Percentiles rank a stretch among this genome's conserved stretches.
Evolutionary conservation across 2,113 vertebrate genomes (phyloP).

Genomic region (Cavia porcellus): DNA sequence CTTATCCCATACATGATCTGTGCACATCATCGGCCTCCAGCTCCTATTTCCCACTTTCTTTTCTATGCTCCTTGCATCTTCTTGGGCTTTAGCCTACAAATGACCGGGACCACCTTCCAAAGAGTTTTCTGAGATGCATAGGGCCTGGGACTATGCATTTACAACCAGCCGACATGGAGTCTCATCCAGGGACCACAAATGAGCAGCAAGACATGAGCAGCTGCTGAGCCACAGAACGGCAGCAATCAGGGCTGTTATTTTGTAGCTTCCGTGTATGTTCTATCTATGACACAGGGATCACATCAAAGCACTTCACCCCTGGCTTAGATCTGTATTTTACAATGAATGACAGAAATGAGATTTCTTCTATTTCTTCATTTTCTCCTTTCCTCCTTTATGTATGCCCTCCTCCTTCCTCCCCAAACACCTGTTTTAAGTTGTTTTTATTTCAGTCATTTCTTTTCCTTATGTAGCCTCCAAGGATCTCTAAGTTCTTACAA

Average conservation of each 20-base stretch:
- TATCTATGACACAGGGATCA: not conserved
- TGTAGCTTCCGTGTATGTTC: not conserved
- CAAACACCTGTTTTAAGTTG: not conserved
- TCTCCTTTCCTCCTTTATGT: not conserved
- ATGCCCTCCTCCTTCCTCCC: no score
- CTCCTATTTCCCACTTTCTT: not conserved
- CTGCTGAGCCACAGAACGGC: rapidly evolving
- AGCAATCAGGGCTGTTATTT: not conserved
- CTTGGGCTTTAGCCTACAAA: not conserved
- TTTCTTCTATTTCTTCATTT: not conserved
- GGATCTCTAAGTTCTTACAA: not conserved
- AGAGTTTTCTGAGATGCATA: not conserved
- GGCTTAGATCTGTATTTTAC: not conserved
- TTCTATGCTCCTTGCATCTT: no score
- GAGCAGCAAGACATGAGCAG: not conserved
- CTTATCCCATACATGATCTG: not conserved
- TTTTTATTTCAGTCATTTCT: not conserved
- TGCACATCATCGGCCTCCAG: rapidly evolving
- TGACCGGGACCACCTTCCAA: not conserved
- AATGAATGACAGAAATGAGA: not conserved
- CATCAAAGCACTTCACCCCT: not conserved
- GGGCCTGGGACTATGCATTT: not conserved
- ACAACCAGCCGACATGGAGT: not conserved
- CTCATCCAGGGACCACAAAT: no score
- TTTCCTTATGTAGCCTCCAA: not conserved